Evolutionary conservation across 2,888 invertebrate genomes (phyloP), one percentile per base, ranked within the genome.

Genomic region (Drosophila suboccidentalis): DNA sequence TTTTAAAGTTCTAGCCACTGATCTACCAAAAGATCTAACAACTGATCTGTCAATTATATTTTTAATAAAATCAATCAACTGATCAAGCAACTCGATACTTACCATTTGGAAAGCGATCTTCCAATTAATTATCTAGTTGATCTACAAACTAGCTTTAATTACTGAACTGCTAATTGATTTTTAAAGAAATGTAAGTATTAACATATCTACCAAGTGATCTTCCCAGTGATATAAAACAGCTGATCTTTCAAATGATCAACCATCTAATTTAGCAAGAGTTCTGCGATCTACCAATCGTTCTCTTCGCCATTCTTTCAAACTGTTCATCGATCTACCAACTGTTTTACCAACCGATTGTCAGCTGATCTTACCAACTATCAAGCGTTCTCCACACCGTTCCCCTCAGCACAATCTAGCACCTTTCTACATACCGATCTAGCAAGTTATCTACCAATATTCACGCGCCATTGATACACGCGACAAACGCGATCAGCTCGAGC

Each of bases 401-500:
- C n/a, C 13, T 22, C 22, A 2, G 2, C 4, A 3, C 8, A 3
- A 13, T 32, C 6, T 9, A 13, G 10, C 34, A 34, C 49, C 17
- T n/a, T 17, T 19, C 59, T 19, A n/a, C 55, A 43, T 44, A 36
- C 44, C 34, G 44, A 57, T 57, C 57, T 44, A 46, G 34, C 46
- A 3, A 53, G 1, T 53, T 29, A 47, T 51, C 59, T 39, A 29
- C 1, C 63, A 15, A 59, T 39, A 67, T 67, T 72, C 62, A 69
- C 64, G 69, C 76, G 74, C 64, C 58, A 54, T 63, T 58, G 66
- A 46, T 62, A 79, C 71, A 79, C 79, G 77, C 75, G 77, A 78
- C 77, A 77, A 68, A 69, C 41, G 49, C 63, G 74, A 73, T 78
- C 61, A 39, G 38, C 39, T 51, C 43, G 57, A 43, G 61, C 34